Evolutionary conservation across 2,888 invertebrate genomes (phyloP).

Genomic region (Chymomyza caudatula): DNA sequence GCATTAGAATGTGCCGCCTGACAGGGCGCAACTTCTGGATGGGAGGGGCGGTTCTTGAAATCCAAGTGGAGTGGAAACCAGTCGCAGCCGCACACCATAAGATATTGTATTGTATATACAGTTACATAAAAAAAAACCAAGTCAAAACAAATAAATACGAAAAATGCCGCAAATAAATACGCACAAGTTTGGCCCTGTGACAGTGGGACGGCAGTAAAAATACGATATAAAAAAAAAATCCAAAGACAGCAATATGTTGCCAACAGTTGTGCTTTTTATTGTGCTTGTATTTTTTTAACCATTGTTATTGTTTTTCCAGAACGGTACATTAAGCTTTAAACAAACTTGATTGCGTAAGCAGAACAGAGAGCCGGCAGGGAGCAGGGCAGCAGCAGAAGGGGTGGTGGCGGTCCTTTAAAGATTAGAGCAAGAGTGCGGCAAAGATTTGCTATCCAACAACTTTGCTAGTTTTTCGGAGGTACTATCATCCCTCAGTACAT

Average conservation of each 20-base stretch:
- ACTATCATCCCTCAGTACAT: no score
- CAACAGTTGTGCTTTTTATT: constrained; percentile 67
- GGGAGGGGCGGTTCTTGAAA: constrained; percentile 47
- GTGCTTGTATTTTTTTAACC: constrained; percentile 35
- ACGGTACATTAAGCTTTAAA: constrained; percentile 73
- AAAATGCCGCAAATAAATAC: constrained; percentile 73
- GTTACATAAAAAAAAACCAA: constrained; percentile 25
- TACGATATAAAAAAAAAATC: constrained; percentile 12
- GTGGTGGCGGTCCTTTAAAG: no score
- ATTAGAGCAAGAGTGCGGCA: no score
- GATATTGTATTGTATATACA: not conserved
- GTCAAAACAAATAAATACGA: constrained; percentile 73
- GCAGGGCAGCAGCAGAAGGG: constrained; percentile 2
- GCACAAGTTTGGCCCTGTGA: constrained; percentile 37
- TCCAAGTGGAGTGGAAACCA: constrained; percentile 33
- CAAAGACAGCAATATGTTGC: constrained; percentile 58
- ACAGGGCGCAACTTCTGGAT: constrained; percentile 3
- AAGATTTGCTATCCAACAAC: no score
- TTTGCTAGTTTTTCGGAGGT: no score
- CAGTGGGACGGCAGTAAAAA: not conserved
- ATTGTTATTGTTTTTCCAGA: constrained; percentile 58
- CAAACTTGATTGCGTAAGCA: constrained; percentile 28
- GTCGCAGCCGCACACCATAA: not conserved
- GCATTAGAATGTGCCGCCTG: constrained; percentile 42
- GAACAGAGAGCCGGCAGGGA: no score